Evolutionary conservation across 2,888 invertebrate species (phyloP), one percentile per base, ranked within the genome.

Genomic region (Bedellia somnulentella): DNA sequence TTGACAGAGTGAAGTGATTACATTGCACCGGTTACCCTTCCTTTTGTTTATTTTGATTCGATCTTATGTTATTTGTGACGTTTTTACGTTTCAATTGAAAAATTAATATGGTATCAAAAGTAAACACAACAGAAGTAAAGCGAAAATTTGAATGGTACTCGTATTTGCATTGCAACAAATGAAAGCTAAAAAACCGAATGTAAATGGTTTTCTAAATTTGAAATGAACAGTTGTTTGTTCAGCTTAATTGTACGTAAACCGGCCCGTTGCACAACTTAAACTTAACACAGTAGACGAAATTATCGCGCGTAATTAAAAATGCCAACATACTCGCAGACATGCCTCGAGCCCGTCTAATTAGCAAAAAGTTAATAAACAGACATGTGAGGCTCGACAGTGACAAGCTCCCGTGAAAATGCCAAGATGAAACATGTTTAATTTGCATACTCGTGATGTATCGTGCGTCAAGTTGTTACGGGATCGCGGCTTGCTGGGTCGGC

Each of bases 351-450:
- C 61, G 66, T 66, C 68, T 71, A 71, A 73, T 71, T 73, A 71
- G 66, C 67, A 73, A 71, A 71, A 73, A 71, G 71, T 71, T 75
- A 71, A 71, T 71, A 70, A 68, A 70, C 31, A 67, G 63, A 66
- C 68, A 51, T 55, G 57, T 56, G 51, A 37, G 58, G 17, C 58
- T 52, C 60, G 75, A 73, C 75, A 73, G 64, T 71, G 71, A 75
- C 70, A 61, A 45, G 70, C 64, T 57, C 58, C 59, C 60, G 61
- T 67, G 66, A 62, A 73, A 68, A 71, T 60, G 62, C 59, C 68
- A 71, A 70, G 70, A 71, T 71, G 71, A 70, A 66, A 68, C 58
- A 61, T 58, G 66, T 63, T 73, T 73, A 71, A 75, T 75, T 73
- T 71, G 56, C 61, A 59, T 57, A 55, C 37, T 35, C 37, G 30